Evolutionary conservation across 2,113 vertebrate species (phyloP), one percentile per base, ranked within the genome.

Genomic region (Trematocara stigmaticum): DNA sequence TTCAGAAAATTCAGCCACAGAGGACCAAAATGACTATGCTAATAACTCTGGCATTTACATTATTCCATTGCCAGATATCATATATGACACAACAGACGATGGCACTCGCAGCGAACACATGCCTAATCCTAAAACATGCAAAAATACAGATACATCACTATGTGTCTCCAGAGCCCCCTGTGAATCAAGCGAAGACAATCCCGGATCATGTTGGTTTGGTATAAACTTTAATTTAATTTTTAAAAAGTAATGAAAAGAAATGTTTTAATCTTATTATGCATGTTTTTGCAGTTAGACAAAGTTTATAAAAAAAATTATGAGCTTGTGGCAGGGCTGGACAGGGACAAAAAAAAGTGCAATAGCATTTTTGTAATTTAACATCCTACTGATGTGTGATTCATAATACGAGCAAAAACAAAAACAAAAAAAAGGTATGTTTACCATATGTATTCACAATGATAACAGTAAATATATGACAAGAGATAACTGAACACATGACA

Each of bases 191-290:
- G 34, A 81, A 31, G 26, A 2, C 3, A 76, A 3, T 10, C 49
- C 55, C 2, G 23, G 1, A 12, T 87, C 79, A 5, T 47, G 45
- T 45, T 91, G 88, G 86, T 90, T 93, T 87, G 90, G 90, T 52
- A 81, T 87, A 78, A 55, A 84, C 81, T 10, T 57, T 20, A 20
- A 20, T 20, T 29, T 84, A 3, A 9, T 53, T 4, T 66, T 66
- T 1, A 59, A 51, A 38, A 16, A 6, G 40, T 40, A 40, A 40
- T 40, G 10, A 40, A 40, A 40, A 40, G 40, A 45, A 3, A 1
- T 45, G 11, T 45, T 3, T 45, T 45, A 2, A 13, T 45, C 42
- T 45, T 45, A 13, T 13, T 29, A 29, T 4, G 26, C 26, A 29
- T 29, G 26, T 29, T 29, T 29, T 29, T 29, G 26, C 26, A 26